Conservation (phyloP, 2,888 invertebrate species). For the Leptopilina syphax region DNA sequence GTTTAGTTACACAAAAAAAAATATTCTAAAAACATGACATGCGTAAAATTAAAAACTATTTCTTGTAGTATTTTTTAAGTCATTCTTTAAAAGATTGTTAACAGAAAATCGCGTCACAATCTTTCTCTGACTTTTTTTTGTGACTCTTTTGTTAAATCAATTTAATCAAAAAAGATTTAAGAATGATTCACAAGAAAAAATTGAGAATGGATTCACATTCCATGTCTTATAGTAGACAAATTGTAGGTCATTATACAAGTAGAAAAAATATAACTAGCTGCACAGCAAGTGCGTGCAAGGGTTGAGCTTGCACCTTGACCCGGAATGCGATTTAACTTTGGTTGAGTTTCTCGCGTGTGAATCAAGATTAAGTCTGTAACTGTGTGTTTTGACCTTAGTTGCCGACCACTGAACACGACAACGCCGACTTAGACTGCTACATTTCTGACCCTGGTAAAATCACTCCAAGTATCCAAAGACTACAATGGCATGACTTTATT, state of each 20-base stretch:
- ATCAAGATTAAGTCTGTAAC: conserved; percentile 73
- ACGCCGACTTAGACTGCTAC: conserved; percentile 53
- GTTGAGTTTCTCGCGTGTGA: conserved; percentile 72
- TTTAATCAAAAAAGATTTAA: not conserved
- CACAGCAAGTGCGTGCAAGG: conserved; percentile 58
- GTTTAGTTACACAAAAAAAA: too few relatives aligned
- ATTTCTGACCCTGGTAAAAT: conserved; percentile 53
- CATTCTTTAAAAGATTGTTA: too few relatives aligned
- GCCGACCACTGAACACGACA: conserved; percentile 58
- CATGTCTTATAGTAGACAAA: conserved; percentile 17
- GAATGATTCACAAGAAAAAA: not conserved
- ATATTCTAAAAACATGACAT: too few relatives aligned
- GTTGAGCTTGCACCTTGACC: conserved; percentile 70
- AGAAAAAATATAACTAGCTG: too few relatives aligned
- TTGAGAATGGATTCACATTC: conserved; percentile 3
- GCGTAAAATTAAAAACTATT: too few relatives aligned
- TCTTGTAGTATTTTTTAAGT: too few relatives aligned
- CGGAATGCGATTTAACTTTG: conserved; percentile 65
- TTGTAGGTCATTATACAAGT: conserved; percentile 33
- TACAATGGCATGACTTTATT: conserved; percentile 44
- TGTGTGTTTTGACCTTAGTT: conserved; percentile 69
- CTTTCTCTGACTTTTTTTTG: too few relatives aligned
- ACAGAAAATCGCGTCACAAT: too few relatives aligned
- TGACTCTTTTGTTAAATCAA: not conserved
- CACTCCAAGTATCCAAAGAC: conserved; percentile 43